Conservation (phyloP, 2,797 vertebrate genomes). For the Pipistrellus kuhlii region DNA sequence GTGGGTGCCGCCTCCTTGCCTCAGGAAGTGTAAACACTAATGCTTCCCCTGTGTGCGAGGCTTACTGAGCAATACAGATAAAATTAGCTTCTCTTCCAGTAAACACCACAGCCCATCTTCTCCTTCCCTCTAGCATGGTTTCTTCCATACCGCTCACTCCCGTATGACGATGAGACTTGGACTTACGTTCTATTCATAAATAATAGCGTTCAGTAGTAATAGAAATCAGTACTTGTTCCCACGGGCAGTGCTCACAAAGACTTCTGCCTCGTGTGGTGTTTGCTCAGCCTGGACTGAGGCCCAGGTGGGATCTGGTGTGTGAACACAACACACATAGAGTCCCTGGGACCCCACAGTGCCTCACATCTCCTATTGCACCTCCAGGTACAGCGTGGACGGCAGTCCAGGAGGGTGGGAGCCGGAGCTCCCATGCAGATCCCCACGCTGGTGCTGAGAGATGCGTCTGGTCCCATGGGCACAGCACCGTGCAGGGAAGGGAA, state of each 20-base stretch:
- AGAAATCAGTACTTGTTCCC: slow-evolving; percentile 38
- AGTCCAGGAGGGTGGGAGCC: not conserved
- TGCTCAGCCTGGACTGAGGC: not conserved
- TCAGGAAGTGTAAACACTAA: slow-evolving; percentile 50
- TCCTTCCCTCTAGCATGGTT: not conserved
- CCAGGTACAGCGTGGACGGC: not conserved
- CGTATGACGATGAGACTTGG: slow-evolving; percentile 30
- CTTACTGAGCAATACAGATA: slow-evolving; percentile 25
- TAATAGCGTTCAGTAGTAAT: slow-evolving; percentile 39
- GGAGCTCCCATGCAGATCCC: not conserved
- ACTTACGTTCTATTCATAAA: slow-evolving; percentile 44
- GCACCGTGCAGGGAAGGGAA: not conserved
- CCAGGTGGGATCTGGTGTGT: not conserved
- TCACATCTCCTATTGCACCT: not conserved
- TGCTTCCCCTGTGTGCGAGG: slow-evolving; percentile 24
- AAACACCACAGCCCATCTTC: slow-evolving; percentile 31
- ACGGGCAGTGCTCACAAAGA: not conserved
- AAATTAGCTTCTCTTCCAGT: slow-evolving; percentile 60
- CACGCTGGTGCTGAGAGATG: not conserved
- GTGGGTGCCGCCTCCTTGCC: not conserved
- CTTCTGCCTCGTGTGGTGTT: not conserved
- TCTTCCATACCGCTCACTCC: not conserved
- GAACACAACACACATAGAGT: not conserved
- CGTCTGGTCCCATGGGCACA: not conserved
- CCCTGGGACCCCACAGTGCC: not conserved